A percentile compares a stretch with the other conserved stretches of the same genome.
Evolutionary conservation across 2,113 vertebrate species (phyloP).

Genomic region (Sardina pilchardus): DNA sequence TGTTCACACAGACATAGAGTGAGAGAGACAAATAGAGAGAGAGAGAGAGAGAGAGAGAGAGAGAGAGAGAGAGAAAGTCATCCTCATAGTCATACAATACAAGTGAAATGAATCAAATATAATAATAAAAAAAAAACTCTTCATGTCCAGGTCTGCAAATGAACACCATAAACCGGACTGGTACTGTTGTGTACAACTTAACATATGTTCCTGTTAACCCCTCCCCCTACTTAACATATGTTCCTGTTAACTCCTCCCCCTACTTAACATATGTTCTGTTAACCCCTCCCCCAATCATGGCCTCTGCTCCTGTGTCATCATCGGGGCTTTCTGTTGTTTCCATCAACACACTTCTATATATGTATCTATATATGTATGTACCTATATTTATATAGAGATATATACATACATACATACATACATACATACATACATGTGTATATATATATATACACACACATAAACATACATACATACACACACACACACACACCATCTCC

Average conservation of each 20-base stretch:
- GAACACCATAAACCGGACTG: conserved; percentile 48
- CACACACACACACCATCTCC: not conserved
- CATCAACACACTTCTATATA: no score
- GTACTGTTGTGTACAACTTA: conserved; percentile 41
- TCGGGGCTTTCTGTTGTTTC: not conserved
- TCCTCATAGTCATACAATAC: conserved; percentile 77
- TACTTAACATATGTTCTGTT: conserved; percentile 52
- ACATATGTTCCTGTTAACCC: no score
- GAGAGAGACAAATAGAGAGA: not conserved
- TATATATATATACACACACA: no score
- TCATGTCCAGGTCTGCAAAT: conserved; percentile 51
- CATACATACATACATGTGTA: no score
- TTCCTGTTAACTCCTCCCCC: conserved; percentile 55
- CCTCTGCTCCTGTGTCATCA: conserved; percentile 29
- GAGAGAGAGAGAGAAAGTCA: not conserved
- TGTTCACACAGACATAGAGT: conserved; percentile 69
- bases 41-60: not conserved
- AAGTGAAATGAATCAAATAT: conserved; percentile 75
- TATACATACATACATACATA: no score
- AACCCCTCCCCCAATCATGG: conserved; percentile 55
- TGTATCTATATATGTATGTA: no score
- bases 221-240: conserved; percentile 51
- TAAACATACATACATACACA: not conserved
- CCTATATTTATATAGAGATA: no score
- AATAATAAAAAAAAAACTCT: conserved; percentile 76